These are phyloP conservation scores for Microchirus variegatus DNA, from an alignment of 2,797 vertebrate genomes.

Conservation along the genomic window DNA sequence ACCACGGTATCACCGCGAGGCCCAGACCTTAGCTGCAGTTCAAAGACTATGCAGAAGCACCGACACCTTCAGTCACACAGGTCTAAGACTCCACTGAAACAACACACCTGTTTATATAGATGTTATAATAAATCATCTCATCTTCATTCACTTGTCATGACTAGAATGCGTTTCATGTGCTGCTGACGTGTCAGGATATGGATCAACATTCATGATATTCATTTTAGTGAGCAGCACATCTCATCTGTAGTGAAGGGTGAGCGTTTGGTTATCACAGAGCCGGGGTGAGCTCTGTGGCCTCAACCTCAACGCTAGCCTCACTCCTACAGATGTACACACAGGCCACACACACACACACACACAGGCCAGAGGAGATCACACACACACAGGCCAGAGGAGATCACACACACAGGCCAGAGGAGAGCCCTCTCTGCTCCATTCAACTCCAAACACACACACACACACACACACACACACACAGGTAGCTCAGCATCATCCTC, in stretches of 20 bases:
- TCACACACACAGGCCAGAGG: slow-evolving; percentile 36
- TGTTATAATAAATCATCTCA: too few species aligned
- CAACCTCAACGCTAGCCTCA: slow-evolving; percentile 33
- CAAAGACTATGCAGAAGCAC: slow-evolving; percentile 54
- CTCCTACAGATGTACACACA: slow-evolving; percentile 41
- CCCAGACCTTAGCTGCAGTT: slow-evolving; percentile 63
- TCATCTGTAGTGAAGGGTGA: too few species aligned
- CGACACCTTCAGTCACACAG: slow-evolving; percentile 37
- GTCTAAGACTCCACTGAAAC: slow-evolving; percentile 29
- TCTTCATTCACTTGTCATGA: background rate
- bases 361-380: slow-evolving; percentile 41
- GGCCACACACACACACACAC: slow-evolving; percentile 54
- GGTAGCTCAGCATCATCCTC: slow-evolving; percentile 52
- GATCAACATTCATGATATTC: background rate
- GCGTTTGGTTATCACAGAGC: slow-evolving; percentile 21
- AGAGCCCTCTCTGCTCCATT: too few species aligned
- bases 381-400: too few species aligned
- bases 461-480: slow-evolving; percentile 59
- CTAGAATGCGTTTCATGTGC: background rate
- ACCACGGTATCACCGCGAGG: slow-evolving; percentile 72
- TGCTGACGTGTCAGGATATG: background rate
- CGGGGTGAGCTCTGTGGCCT: slow-evolving; percentile 60
- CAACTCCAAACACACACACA: slow-evolving; percentile 54
- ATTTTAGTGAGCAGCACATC: background rate
- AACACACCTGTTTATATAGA: background rate